These are phyloP conservation scores for Sminthurides aquaticus DNA, from an alignment of 2,888 invertebrate genomes.

Conservation along the genomic window DNA sequence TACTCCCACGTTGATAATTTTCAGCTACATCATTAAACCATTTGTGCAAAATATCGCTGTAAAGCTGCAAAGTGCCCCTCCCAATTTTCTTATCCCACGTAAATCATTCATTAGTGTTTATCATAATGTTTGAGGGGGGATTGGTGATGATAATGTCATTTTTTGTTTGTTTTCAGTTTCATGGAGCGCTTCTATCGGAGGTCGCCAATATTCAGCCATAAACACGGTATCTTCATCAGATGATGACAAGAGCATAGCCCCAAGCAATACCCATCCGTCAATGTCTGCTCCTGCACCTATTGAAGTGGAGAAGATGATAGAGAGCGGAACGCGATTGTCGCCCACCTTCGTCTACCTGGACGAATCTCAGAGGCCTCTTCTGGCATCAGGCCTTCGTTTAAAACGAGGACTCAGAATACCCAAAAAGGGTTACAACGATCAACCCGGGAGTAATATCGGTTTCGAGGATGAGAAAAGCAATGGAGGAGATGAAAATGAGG, in stretches of 20 bases:
- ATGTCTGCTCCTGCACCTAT: not conserved
- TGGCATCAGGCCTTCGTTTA: not conserved
- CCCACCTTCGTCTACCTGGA: not conserved
- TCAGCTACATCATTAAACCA: too few relatives aligned
- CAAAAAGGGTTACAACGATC: not conserved
- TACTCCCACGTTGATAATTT: too few relatives aligned
- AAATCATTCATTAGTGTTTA: not conserved
- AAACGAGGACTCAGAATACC: not conserved
- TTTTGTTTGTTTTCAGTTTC: constrained; percentile 15
- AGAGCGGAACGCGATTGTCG: not conserved
- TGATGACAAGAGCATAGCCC: not conserved
- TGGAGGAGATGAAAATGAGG: not conserved
- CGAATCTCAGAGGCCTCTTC: not conserved
- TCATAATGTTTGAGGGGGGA: not conserved
- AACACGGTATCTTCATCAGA: not conserved
- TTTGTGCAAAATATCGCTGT: too few relatives aligned
- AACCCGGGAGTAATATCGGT: not conserved
- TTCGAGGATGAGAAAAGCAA: not conserved
- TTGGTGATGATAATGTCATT: not conserved
- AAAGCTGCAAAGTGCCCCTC: not conserved
- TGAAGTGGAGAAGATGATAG: not conserved
- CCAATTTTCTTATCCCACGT: not conserved
- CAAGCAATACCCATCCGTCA: not conserved
- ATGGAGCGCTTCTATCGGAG: constrained; percentile 26
- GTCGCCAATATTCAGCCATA: not conserved